Conservation (phyloP, 2,888 invertebrate species). For the Liposcelis brunnea region DNA sequence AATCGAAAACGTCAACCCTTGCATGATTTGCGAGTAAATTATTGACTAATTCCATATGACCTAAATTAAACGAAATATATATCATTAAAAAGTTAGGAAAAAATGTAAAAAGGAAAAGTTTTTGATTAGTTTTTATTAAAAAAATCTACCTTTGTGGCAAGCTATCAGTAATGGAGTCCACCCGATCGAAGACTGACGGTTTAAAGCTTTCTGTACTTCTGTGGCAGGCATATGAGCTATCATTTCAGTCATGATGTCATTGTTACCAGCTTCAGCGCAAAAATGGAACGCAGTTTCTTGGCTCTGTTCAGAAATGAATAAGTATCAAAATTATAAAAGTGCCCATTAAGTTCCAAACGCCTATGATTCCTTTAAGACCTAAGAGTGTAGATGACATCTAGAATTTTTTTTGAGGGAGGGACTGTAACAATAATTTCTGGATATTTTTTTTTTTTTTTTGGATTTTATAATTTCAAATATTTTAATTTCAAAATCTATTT, state of each 20-base stretch:
- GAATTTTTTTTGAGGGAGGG: not conserved
- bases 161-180: constrained; percentile 97
- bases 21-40: constrained; percentile 86
- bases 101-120: no score
- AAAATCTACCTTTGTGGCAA: constrained; percentile 75
- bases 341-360: not conserved
- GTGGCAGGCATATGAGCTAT: constrained; percentile 76
- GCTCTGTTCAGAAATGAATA: constrained; percentile 31
- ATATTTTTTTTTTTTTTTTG: not conserved
- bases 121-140: not conserved
- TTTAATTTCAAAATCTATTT: no score
- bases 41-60: constrained; percentile 85
- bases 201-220: constrained; percentile 84
- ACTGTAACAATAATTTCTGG: not conserved
- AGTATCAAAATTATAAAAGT: no score
- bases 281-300: constrained; percentile 93
- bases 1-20: constrained; percentile 96
- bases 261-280: constrained; percentile 88
- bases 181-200: constrained; percentile 82
- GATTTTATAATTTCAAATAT: no score
- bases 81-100: no score
- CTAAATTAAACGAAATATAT: no score
- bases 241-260: constrained; percentile 87
- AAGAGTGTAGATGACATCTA: not conserved
- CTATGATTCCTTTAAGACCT: not conserved